These are phyloP conservation scores for Hypolimnas misippus DNA, from an alignment of 2,888 invertebrate genomes.

Conservation along the genomic window DNA sequence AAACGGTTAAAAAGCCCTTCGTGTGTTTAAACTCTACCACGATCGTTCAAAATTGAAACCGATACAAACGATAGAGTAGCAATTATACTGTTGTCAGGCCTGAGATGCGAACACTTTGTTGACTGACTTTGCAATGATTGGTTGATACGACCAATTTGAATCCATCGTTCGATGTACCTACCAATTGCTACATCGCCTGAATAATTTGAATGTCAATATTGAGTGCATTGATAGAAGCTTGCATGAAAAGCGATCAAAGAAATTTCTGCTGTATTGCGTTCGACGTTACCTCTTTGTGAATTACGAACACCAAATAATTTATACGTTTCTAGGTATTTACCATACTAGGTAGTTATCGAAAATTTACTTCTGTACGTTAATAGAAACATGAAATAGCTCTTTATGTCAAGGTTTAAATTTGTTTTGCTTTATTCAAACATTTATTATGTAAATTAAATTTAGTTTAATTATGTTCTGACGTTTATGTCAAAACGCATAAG, in stretches of 20 bases:
- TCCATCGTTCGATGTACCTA: conserved; percentile 5
- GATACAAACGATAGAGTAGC: neutral
- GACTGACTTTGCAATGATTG: conserved; percentile 6
- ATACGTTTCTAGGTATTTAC: no score
- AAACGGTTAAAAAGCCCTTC: no score
- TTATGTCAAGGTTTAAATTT: no score
- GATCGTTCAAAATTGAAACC: neutral
- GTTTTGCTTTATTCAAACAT: no score
- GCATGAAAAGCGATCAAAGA: conserved; percentile 3
- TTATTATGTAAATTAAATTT: no score
- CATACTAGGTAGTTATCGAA: no score
- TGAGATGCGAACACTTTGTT: conserved; percentile 8
- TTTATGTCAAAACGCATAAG: no score
- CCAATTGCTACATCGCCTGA: conserved; percentile 14
- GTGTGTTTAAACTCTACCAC: neutral
- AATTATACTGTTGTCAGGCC: conserved; percentile 3
- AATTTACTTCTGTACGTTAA: no score
- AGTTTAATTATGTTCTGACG: no score
- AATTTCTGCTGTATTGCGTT: neutral
- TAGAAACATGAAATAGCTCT: no score
- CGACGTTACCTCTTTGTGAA: neutral
- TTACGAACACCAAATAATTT: neutral
- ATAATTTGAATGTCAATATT: conserved; percentile 18
- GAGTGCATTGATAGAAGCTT: conserved; percentile 12
- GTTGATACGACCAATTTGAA: conserved; percentile 6